Evolutionary conservation across 1,140 invertebrate species (phyloP).

Genomic region (Drosophila bocki): DNA sequence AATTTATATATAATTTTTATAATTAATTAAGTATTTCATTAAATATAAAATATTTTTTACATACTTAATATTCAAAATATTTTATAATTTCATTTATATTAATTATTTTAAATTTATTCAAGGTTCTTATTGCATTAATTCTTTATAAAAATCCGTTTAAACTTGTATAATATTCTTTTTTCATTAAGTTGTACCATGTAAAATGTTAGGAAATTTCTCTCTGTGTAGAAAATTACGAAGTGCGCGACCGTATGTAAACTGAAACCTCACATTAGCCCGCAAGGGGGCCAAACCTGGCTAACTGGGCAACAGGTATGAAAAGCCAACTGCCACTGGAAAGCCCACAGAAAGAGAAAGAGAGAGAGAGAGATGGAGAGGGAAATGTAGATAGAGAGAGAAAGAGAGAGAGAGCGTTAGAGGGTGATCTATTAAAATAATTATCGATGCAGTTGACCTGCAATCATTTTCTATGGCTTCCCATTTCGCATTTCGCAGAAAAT

Average conservation of each 20-base stretch:
- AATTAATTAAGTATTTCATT: no score
- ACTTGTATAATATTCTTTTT: background rate
- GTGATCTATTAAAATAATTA: slow-evolving; percentile 68
- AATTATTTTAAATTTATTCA: no score
- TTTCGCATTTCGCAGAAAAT: slow-evolving; percentile 54
- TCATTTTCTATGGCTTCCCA: slow-evolving; percentile 61
- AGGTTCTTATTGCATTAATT: no score
- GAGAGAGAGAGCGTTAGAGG: slow-evolving; percentile 11
- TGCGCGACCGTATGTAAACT: slow-evolving; percentile 43
- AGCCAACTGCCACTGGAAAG: slow-evolving; percentile 8
- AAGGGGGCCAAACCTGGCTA: slow-evolving; percentile 35
- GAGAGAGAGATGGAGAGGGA: background rate
- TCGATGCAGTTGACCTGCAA: slow-evolving; percentile 52
- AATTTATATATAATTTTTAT: no score
- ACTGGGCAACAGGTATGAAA: slow-evolving; percentile 41
- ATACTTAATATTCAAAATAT: no score
- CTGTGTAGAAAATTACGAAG: slow-evolving; percentile 47
- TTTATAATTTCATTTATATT: no score
- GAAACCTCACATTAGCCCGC: slow-evolving; percentile 48
- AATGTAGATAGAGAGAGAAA: background rate
- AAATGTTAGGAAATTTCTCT: background rate
- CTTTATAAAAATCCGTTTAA: no score
- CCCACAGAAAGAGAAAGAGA: background rate
- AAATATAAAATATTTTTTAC: no score
- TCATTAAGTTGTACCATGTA: background rate